Evolutionary conservation across 2,113 vertebrate species (phyloP).

Genomic region (Ginglymostoma cirratum): DNA sequence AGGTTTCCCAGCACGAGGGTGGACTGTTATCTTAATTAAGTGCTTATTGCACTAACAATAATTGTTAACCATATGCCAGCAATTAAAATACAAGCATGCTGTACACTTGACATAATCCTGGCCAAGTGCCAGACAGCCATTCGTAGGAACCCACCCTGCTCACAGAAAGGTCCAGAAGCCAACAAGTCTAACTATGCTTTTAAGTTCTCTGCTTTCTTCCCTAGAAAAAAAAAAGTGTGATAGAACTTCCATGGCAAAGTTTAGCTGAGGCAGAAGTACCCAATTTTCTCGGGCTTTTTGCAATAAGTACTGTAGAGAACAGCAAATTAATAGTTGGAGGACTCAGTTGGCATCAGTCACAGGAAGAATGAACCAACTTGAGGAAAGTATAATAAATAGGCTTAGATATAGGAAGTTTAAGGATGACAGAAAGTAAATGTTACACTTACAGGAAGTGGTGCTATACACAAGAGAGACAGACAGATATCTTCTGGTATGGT

Average conservation of each 20-base stretch:
- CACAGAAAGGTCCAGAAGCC: neutral
- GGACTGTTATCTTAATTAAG: neutral
- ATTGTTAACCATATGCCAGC: neutral
- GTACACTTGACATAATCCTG: neutral
- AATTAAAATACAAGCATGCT: neutral
- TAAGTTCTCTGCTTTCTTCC: neutral
- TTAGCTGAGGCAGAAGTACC: neutral
- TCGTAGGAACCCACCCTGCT: neutral
- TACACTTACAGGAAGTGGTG: neutral
- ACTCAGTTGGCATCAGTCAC: neutral
- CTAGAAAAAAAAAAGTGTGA: neutral
- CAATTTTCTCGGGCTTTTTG: neutral
- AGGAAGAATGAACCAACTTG: neutral
- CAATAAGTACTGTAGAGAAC: neutral
- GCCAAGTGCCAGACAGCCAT: neutral
- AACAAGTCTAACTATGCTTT: neutral
- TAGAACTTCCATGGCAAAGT: neutral
- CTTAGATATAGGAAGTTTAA: constrained; percentile 18
- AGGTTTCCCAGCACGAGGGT: neutral
- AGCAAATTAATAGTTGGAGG: neutral
- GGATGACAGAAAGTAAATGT: constrained; percentile 2
- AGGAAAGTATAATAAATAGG: neutral
- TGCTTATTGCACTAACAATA: neutral
- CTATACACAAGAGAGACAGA: neutral
- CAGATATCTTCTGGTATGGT: constrained; percentile 17